Conservation (phyloP, 2,113 vertebrate genomes). For the Solea senegalensis region DNA sequence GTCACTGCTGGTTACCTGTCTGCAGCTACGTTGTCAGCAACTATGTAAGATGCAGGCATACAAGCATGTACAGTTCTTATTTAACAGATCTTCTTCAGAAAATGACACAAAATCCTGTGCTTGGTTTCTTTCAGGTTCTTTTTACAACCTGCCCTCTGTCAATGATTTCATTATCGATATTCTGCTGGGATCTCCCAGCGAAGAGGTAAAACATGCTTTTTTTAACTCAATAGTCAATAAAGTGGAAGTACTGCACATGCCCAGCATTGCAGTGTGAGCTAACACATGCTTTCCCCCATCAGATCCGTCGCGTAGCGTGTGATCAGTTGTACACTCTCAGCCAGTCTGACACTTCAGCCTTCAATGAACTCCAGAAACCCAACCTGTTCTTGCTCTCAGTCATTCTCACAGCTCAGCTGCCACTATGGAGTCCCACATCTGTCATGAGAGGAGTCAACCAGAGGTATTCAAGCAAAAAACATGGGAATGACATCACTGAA, state of each 20-base stretch:
- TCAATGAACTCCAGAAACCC: conserved; percentile 94
- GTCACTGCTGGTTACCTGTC: conserved; percentile 95
- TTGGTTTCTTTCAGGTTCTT: conserved; percentile 85
- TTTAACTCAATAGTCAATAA: background rate
- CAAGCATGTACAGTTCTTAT: background rate
- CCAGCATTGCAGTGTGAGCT: background rate
- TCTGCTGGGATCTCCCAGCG: conserved; percentile 93
- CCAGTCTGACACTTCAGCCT: conserved; percentile 92
- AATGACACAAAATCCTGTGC: background rate
- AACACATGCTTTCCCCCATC: conserved; percentile 6
- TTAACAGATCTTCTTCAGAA: background rate
- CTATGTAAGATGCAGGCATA: conserved; percentile 82
- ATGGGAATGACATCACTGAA: background rate
- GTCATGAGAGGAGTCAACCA: conserved; percentile 98
- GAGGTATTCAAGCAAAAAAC: conserved; percentile 78
- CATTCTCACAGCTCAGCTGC: conserved; percentile 93
- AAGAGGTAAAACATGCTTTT: conserved; percentile 85
- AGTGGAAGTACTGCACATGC: background rate
- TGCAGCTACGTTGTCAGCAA: conserved; percentile 96
- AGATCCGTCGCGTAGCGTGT: conserved; percentile 97
- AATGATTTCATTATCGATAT: conserved; percentile 98
- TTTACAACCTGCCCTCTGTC: conserved; percentile 94
- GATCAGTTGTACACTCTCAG: conserved; percentile 97
- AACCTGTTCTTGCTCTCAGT: conserved; percentile 94
- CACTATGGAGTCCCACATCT: conserved; percentile 97